These are phyloP conservation scores for Triops cancriformis DNA, from an alignment of 1,140 invertebrate species.

Conservation along the genomic window DNA sequence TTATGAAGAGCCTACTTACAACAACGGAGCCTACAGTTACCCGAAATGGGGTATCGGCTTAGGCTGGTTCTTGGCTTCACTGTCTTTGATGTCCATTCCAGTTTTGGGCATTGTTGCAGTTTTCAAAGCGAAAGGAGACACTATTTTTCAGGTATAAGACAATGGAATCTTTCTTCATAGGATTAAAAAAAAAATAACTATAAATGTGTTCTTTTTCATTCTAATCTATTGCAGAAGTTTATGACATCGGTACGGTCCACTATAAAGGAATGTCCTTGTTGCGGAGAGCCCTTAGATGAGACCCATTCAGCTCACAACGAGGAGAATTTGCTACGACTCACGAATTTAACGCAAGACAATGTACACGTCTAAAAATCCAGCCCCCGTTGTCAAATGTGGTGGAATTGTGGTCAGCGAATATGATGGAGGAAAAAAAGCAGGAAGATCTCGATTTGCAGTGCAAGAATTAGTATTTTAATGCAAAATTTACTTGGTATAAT, in stretches of 20 bases:
- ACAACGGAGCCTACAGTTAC: constrained; percentile 64
- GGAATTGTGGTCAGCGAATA: background rate
- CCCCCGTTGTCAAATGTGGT: no score
- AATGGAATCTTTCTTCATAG: no score
- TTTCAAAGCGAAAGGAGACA: constrained; percentile 57
- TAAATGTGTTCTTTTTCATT: constrained; percentile 22
- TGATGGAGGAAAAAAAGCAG: background rate
- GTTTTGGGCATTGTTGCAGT: constrained; percentile 65
- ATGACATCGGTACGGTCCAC: constrained; percentile 47
- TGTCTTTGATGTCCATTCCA: constrained; percentile 78
- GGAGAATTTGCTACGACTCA: background rate
- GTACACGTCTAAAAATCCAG: no score
- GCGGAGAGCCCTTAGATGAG: constrained; percentile 19
- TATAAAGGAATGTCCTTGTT: constrained; percentile 47
- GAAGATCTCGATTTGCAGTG: background rate
- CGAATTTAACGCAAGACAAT: background rate
- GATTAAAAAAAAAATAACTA: no score
- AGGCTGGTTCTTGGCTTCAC: constrained; percentile 75
- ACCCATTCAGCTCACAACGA: constrained; percentile 24
- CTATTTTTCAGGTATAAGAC: constrained; percentile 54
- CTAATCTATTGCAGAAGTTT: constrained; percentile 45
- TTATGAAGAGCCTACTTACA: constrained; percentile 71
- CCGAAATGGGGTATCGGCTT: constrained; percentile 73
- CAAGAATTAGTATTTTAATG: background rate
- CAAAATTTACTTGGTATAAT: background rate